Base-by-base conservation (phyloP, 2,888 invertebrate species). In the Campopleginae sp. region DNA sequence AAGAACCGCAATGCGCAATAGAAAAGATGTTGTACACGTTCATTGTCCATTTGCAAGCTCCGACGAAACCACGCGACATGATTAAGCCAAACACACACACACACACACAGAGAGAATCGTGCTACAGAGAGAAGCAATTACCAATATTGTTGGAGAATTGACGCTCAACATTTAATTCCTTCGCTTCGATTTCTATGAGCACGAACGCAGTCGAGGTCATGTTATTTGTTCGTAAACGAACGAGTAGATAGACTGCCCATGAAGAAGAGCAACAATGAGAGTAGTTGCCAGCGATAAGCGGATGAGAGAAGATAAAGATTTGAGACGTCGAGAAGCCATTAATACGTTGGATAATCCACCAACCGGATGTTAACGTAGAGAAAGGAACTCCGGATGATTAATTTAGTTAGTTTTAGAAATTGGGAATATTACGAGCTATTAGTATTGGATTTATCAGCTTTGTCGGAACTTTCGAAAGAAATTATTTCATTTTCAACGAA, bases 1-100 rank as follows among this genome's bases (percentile, higher is more conserved):
- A 77, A 68, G 70, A 33, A 78, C 78, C 70, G 78, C 78, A 78
- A 70, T 70, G 78, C 78, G 78, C 78, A 78, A 78, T 44, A 33
- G 19, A 44, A 70, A 51, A 78, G 70, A 31, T 33, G 68, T 70
- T 78, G 38, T 38, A 38, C 33, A 27, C 46, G 44, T 58, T 70
- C 31, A 70, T 78, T 46, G 46, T 61, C 19, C 14, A 46, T 61
- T 54, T 61, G 58, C 6, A 33, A 70, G 12, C 46, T 70, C 54
- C 23, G 19, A 19, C 44, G 42, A 7, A 38, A 33, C 8, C 10
- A 17, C 38, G 38, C 38, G 48, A 19, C 27, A 76, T 44, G 8
- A 6, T 7, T 14, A 17, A 65, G 3, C 7, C 7, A 23, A 14
- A 23, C 38, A 54, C 42, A 23, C 8, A 14, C n/a, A 33, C 23